phyloP scores from a whole-genome alignment of 1,140 invertebrate species.

The Hycleus phaleratus region DNA sequence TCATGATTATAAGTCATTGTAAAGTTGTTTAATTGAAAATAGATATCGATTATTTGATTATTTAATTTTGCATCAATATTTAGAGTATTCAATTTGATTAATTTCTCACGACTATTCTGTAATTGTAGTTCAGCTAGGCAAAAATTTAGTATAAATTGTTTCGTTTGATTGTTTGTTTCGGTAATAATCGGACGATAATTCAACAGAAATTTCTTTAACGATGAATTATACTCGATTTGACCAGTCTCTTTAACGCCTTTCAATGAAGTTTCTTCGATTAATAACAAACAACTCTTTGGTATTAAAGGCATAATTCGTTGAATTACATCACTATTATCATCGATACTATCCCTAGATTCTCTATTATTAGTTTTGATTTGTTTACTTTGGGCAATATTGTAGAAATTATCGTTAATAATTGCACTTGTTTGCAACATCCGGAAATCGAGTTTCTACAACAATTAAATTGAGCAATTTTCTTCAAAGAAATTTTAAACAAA shows the following conservation, averaged over 20 bases:
- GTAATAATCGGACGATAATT: conserved; percentile 43
- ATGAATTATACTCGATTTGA: conserved; percentile 43
- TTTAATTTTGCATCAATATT: conserved; percentile 65
- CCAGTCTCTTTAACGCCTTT: conserved; percentile 57
- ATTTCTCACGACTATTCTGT: conserved; percentile 50
- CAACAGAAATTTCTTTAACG: conserved; percentile 37
- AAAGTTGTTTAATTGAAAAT: conserved; percentile 59
- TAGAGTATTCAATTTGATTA: conserved; percentile 57
- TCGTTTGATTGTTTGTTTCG: conserved; percentile 38
- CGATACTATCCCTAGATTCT: background rate
- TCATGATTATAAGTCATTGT: conserved; percentile 62
- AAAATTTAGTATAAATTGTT: conserved; percentile 54
- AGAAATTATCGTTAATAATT: conserved; percentile 57
- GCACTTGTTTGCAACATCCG: conserved; percentile 60
- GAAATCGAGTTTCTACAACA: conserved; percentile 61
- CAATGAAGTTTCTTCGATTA: conserved; percentile 59
- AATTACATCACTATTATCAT: conserved; percentile 38
- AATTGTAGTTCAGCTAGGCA: conserved; percentile 58
- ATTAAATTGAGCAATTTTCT: background rate
- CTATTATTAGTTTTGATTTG: conserved; percentile 5
- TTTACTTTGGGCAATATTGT: conserved; percentile 25
- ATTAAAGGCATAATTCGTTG: conserved; percentile 55
- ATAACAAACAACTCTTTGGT: conserved; percentile 50
- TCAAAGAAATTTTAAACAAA: too few relatives aligned
- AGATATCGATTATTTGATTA: conserved; percentile 56